A percentile compares a stretch with the other conserved stretches of the same genome.
phyloP scores from a whole-genome alignment of 2,888 invertebrate species.

The Mesorhabditis spiculigera region DNA sequence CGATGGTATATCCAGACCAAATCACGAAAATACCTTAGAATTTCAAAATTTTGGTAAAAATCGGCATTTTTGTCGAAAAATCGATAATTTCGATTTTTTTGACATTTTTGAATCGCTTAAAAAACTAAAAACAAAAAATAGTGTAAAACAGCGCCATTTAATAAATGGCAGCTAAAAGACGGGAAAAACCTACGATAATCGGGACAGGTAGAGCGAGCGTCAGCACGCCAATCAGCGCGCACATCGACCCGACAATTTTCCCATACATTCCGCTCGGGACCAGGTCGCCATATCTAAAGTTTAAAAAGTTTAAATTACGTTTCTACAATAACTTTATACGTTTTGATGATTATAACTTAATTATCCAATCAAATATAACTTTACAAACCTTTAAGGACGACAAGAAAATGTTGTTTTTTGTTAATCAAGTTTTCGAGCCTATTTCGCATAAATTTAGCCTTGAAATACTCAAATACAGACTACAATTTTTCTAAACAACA shows the following conservation, averaged over 20 bases:
- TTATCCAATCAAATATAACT: not conserved
- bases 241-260: constrained; percentile 61
- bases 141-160: too few relatives aligned
- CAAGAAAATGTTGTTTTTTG: not conserved
- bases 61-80: too few relatives aligned
- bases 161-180: not conserved
- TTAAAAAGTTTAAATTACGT: too few relatives aligned
- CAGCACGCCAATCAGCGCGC: constrained; percentile 62
- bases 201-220: constrained; percentile 63
- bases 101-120: not conserved
- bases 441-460: too few relatives aligned
- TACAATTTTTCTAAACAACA: too few relatives aligned
- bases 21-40: too few relatives aligned
- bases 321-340: not conserved
- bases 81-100: not conserved
- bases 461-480: too few relatives aligned
- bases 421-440: too few relatives aligned
- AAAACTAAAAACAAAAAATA: not conserved
- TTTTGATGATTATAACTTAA: not conserved
- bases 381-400: constrained; percentile 10
- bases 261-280: constrained; percentile 60
- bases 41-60: too few relatives aligned
- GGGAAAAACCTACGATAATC: constrained; percentile 57
- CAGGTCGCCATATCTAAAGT: constrained; percentile 59
- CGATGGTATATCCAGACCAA: too few relatives aligned